phyloP scores from a whole-genome alignment of 2,113 vertebrate genomes.

The Alosa alosa region DNA sequence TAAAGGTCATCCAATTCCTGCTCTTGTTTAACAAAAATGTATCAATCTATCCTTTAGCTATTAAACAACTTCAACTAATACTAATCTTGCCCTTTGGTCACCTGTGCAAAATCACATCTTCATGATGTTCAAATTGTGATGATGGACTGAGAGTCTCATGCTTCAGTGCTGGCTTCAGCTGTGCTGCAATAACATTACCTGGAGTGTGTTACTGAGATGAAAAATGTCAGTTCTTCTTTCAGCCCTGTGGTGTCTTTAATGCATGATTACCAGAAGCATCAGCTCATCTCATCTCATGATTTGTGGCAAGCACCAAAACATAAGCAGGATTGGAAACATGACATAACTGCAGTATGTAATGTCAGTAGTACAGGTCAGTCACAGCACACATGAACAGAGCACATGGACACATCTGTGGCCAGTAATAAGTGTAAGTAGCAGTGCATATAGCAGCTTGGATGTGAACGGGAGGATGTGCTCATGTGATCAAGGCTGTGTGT shows the following conservation, averaged over 20 bases:
- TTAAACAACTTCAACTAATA: not conserved
- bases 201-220: not conserved
- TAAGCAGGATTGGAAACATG: not conserved
- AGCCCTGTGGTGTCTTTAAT: not conserved
- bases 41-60: not conserved
- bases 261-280: not conserved
- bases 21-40: not conserved
- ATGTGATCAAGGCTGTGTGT: constrained; percentile 57
- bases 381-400: not conserved
- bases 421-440: constrained; percentile 5
- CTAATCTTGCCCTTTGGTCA: not conserved
- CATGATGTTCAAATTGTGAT: not conserved
- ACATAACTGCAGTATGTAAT: not conserved
- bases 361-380: not conserved
- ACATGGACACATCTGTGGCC: not conserved
- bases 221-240: not conserved
- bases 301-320: not conserved
- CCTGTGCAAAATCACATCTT: not conserved
- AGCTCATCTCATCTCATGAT: not conserved
- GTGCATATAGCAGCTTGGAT: not conserved
- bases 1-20: not conserved
- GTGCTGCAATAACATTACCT: no score
- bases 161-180: not conserved
- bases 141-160: not conserved
- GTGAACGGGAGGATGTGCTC: constrained; percentile 24